These are phyloP conservation scores for Alces alces DNA, from an alignment of 2,113 vertebrate species.

Conservation along the genomic window DNA sequence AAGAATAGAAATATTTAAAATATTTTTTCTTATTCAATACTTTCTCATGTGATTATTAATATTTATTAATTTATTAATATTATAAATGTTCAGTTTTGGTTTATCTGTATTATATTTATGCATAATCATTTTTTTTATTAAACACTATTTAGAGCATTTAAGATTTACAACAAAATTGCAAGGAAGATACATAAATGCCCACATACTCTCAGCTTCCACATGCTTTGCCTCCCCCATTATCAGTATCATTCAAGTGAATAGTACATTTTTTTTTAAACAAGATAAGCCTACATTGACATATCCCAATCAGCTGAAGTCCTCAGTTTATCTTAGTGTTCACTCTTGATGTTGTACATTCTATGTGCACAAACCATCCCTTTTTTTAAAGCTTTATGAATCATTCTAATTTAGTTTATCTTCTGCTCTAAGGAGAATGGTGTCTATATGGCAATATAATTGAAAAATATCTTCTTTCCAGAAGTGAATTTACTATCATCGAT, in stretches of 20 bases:
- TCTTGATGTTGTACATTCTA: neutral
- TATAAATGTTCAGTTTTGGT: neutral
- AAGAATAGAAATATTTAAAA: neutral
- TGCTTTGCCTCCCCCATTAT: neutral
- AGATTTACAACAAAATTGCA: neutral
- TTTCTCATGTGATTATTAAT: neutral
- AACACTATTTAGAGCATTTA: neutral
- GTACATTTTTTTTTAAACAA: neutral
- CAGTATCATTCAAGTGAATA: neutral
- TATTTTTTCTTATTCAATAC: neutral
- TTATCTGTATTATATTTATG: neutral
- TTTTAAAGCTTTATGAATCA: neutral
- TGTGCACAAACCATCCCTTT: neutral
- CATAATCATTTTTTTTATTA: neutral
- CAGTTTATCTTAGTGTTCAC: neutral
- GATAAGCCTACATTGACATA: neutral
- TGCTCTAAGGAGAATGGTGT: neutral
- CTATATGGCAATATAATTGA: neutral
- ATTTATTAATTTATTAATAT: no score
- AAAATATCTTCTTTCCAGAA: neutral
- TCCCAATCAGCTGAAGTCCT: neutral
- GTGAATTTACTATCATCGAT: neutral
- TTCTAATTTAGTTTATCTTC: neutral
- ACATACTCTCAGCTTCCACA: fast-evolving
- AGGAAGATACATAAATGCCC: neutral